Evolutionary conservation across 2,113 vertebrate species (phyloP), one percentile per base, ranked within the genome.

Genomic region (Herpetotheres cachinnans): DNA sequence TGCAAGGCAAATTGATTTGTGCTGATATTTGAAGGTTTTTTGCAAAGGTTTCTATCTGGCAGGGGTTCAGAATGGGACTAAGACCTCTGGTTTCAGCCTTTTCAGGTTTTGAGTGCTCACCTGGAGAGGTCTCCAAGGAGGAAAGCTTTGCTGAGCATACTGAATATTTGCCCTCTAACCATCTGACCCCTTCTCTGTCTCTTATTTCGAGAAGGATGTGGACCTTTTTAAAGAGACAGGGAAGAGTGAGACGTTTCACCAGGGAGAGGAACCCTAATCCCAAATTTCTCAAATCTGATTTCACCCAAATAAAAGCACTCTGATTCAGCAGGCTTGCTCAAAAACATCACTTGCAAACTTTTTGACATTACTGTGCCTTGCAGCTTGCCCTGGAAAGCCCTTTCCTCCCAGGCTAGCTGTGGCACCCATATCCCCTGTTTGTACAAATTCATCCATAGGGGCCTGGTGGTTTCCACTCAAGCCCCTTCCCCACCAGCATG

Each of bases 401-500:
- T 70, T 66, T 71, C 7, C 20, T 58, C 20, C 66, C 47, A 69
- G 40, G 29, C 11, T 18, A 26, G 16, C 4, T 73, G 36, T 62
- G 42, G 18, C 26, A 77, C 46, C 55, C 25, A 24, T 22, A 24
- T 32, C 4, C 30, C 8, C 36, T 55, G 0, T 38, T n/a, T 32
- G n/a, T 21, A 38, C 38, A 59, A 27, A 56, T 42, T 42, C 11
- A 38, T 5, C 61, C 16, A 1, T 2, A 65, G 70, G 3, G 52
- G 8, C 15, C 34, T 0, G 0, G 18, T 29, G 17, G 29, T 65
- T 89, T 82, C 61, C 22, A 26, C 47, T 59, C 21, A 11, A 74
- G 16, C 4, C 38, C 22, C 9, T 52, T 93, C 49, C 17, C 15
- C 79, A 59, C 14, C 0, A 0, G 22, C 26, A 42, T 2, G 6